Evolutionary conservation across 1,140 invertebrate genomes (phyloP), one percentile per base, ranked within the genome.

Genomic region (Sarcophaga bullata): DNA sequence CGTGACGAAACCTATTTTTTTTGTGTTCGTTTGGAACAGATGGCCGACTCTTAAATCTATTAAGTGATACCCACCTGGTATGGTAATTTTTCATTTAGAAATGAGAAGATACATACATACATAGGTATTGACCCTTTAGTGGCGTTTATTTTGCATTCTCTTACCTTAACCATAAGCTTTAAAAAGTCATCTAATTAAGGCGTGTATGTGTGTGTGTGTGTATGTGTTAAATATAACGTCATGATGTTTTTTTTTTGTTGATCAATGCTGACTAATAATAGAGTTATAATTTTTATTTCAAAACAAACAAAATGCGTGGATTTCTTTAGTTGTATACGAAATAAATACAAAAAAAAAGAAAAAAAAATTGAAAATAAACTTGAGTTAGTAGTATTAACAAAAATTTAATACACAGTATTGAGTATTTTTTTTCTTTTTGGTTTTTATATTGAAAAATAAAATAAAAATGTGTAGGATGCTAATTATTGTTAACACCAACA

Each of bases 401-500:
- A 37, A 37, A 37, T 37, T 37, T 37, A 37, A 37, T 4, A 37
- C 62, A 72, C 19, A 15, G 7, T 62, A 25, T 72, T 72, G n/a
- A n/a, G n/a, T 72, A 8, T 72, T 72, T 17, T 62, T 62, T n/a
- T n/a, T 62, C 4, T 10, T 19, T 17, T 72, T 37, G 25, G 25
- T 4, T 37, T 37, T 37, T 37, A 37, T 37, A 37, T 37, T 37
- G 25, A 37, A n/a, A n/a, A 37, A 37, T 37, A 37, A 37, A 37
- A 37, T 9, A 52, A 52, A n/a, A 50, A 25, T 78, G 75, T 50
- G 75, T 78, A 78, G 75, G 75, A 78, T 78, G 75, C 75, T 78
- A n/a, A 78, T 78, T 78, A 78, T 52, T 78, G 75, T 78, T 78
- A 50, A 78, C 75, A 78, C 75, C 75, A 78, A 78, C 75, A 78